Conservation (phyloP, 2,797 vertebrate genomes). For the Columba guinea region DNA sequence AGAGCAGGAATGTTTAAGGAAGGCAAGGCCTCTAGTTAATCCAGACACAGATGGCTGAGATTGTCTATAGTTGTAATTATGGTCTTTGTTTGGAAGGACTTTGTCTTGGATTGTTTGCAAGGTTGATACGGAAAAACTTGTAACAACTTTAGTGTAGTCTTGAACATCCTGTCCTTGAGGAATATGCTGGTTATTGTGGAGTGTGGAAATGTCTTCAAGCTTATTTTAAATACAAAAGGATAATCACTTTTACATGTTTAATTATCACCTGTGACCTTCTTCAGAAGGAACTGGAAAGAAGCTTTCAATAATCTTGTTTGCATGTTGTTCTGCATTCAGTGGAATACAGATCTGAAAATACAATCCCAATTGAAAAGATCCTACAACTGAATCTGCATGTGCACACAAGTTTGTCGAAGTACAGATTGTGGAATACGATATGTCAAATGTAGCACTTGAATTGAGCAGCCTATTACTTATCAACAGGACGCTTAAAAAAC, state of each 20-base stretch:
- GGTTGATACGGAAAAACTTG: neutral
- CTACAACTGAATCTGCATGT: neutral
- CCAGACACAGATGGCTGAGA: neutral
- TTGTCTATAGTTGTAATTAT: neutral
- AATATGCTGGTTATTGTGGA: neutral
- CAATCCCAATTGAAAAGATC: neutral
- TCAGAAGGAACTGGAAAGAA: constrained; percentile 9
- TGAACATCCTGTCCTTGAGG: neutral
- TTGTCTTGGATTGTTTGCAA: neutral
- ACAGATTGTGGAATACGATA: neutral
- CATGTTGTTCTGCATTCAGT: neutral
- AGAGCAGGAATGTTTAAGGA: neutral
- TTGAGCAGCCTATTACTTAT: neutral
- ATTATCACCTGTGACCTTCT: neutral
- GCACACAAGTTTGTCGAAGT: neutral
- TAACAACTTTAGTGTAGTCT: neutral
- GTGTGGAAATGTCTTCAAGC: neutral
- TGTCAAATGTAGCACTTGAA: neutral
- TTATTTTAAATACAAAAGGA: neutral
- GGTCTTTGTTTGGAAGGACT: neutral
- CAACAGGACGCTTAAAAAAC: neutral
- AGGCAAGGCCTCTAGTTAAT: neutral
- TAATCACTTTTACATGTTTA: neutral
- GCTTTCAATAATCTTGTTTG: constrained; percentile 43
- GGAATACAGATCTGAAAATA: neutral